These are phyloP conservation scores for Leptinotarsa undecemlineata DNA, from an alignment of 1,140 invertebrate species.

Conservation along the genomic window DNA sequence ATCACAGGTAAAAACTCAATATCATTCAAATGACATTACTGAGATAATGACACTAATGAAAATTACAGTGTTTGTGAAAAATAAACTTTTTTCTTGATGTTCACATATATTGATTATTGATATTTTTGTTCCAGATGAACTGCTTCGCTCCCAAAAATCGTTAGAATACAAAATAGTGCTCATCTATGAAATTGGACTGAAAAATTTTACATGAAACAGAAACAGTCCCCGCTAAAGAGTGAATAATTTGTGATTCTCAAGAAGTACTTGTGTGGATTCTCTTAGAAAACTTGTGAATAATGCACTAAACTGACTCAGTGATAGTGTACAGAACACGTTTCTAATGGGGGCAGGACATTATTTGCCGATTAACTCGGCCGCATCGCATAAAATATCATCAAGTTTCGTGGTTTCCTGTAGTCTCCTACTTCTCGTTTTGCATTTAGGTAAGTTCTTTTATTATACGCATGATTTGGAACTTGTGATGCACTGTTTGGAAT, in stretches of 20 bases:
- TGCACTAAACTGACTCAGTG: neutral
- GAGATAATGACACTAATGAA: too few species aligned
- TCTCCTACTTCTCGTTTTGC: neutral
- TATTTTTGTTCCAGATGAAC: neutral
- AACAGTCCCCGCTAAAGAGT: neutral
- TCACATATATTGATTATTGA: neutral
- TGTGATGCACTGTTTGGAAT: too few species aligned
- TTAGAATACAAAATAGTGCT: neutral
- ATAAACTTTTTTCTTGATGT: too few species aligned
- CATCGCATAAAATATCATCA: constrained; percentile 6
- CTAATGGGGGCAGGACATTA: neutral
- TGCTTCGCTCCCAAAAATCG: neutral
- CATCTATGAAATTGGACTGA: neutral
- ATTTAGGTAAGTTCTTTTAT: constrained; percentile 6
- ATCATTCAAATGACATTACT: too few species aligned
- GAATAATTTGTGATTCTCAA: neutral
- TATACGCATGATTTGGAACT: too few species aligned
- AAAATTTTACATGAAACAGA: neutral
- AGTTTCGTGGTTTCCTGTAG: constrained; percentile 4
- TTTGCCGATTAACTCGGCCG: constrained; percentile 17
- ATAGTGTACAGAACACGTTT: neutral
- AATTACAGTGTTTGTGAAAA: too few species aligned
- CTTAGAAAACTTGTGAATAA: neutral
- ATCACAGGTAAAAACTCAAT: too few species aligned
- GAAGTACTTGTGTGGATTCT: neutral